These are phyloP conservation scores for Neomicropteryx cornuta DNA, from an alignment of 1,140 invertebrate species.

Conservation along the genomic window DNA sequence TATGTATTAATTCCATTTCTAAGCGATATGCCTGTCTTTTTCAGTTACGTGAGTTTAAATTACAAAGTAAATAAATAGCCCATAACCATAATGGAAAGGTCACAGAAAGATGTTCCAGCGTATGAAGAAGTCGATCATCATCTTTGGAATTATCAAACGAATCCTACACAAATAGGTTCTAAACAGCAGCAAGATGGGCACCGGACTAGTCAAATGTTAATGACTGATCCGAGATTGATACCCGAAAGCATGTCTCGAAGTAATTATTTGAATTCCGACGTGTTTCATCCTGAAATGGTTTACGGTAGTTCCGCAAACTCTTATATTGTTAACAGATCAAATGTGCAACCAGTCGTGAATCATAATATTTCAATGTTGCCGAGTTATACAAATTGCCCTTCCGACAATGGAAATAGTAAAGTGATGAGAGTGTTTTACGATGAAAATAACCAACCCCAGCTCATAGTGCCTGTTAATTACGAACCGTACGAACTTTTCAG, in stretches of 20 bases:
- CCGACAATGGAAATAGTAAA: conserved; percentile 34
- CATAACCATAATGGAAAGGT: conserved; percentile 37
- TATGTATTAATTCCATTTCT: too few species aligned
- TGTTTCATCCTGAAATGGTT: too few species aligned
- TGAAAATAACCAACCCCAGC: conserved; percentile 30
- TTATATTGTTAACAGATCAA: conserved; percentile 18
- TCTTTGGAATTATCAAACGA: conserved; percentile 31
- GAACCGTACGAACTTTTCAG: conserved; percentile 35
- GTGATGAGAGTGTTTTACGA: conserved; percentile 31
- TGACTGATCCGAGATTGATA: not conserved
- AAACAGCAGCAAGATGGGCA: not conserved
- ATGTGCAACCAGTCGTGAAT: too few species aligned
- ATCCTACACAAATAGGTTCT: conserved; percentile 23
- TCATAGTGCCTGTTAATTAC: conserved; percentile 32
- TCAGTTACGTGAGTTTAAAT: too few species aligned
- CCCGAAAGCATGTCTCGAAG: not conserved
- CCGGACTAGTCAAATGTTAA: not conserved
- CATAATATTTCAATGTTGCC: too few species aligned
- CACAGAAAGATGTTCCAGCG: conserved; percentile 31
- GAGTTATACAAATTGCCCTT: conserved; percentile 31
- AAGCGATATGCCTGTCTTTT: too few species aligned
- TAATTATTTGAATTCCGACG: not conserved
- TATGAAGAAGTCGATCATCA: conserved; percentile 28
- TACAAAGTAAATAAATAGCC: too few species aligned
- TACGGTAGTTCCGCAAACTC: conserved; percentile 16